These are phyloP conservation scores for Dendrolimus punctatus DNA, from an alignment of 1,140 invertebrate genomes.

Conservation along the genomic window DNA sequence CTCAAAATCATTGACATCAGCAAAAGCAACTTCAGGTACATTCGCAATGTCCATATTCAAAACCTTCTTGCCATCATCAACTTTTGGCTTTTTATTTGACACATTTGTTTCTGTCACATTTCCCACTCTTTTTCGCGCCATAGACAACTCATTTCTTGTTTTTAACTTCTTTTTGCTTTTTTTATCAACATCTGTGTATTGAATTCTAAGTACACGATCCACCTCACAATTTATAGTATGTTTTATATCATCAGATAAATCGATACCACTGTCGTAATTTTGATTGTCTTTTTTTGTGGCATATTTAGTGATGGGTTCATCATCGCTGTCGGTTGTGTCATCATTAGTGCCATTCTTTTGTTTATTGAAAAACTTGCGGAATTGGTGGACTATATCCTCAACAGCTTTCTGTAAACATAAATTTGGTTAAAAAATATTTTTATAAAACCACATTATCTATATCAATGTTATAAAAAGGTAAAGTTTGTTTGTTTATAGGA, in stretches of 20 bases:
- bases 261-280: conserved; percentile 35
- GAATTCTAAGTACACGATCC: conserved; percentile 22
- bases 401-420: conserved; percentile 22
- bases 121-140: not conserved
- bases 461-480: no score
- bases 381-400: conserved; percentile 28
- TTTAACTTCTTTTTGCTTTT: conserved; percentile 5
- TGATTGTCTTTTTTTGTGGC: conserved; percentile 9
- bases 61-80: conserved; percentile 3
- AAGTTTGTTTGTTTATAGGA: no score
- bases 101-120: conserved; percentile 5
- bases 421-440: not conserved
- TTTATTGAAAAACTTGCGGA: conserved; percentile 18
- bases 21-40: conserved; percentile 38
- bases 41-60: conserved; percentile 1
- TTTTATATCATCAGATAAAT: conserved; percentile 48
- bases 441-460: not conserved
- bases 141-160: not conserved
- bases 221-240: conserved; percentile 39
- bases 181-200: conserved; percentile 3
- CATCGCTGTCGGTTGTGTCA: conserved; percentile 26
- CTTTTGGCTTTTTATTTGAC: conserved; percentile 14
- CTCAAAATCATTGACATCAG: conserved; percentile 42
- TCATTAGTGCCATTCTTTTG: conserved; percentile 11
- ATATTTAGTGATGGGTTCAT: conserved; percentile 60